A percentile compares a stretch with the other conserved stretches of the same genome.
These are phyloP conservation scores for Danio albolineatus DNA, from an alignment of 2,797 vertebrate genomes.

Conservation along the genomic window DNA sequence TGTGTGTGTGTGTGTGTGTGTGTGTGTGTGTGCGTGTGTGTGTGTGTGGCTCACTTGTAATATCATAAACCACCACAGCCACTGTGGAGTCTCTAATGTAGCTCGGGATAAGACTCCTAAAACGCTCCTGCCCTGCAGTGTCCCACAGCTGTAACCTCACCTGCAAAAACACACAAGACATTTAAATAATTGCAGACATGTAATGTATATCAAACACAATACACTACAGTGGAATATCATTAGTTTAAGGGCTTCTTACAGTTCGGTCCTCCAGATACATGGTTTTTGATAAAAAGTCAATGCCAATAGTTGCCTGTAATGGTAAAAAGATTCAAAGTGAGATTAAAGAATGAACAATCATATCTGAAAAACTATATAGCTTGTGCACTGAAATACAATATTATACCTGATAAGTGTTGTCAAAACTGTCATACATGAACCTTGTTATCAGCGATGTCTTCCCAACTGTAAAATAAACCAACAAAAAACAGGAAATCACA, in stretches of 20 bases:
- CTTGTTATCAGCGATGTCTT: slow-evolving; percentile 86
- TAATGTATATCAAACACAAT: neutral
- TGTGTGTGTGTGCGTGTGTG: neutral
- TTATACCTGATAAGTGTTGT: slow-evolving; percentile 86
- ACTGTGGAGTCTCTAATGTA: slow-evolving; percentile 95
- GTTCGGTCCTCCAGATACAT: slow-evolving; percentile 94
- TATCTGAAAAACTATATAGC: neutral
- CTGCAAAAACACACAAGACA: slow-evolving; percentile 64
- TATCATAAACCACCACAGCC: slow-evolving; percentile 93
- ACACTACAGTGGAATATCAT: neutral
- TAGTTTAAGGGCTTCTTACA: slow-evolving; percentile 73
- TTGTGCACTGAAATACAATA: neutral
- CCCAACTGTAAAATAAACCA: slow-evolving; percentile 76
- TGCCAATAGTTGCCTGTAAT: slow-evolving; percentile 88
- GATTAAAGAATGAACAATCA: neutral
- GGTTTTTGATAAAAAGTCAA: slow-evolving; percentile 93
- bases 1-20: slow-evolving; percentile 12
- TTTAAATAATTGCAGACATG: neutral
- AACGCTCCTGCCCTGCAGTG: slow-evolving; percentile 92
- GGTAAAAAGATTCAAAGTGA: slow-evolving; percentile 56
- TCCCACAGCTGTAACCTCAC: slow-evolving; percentile 95
- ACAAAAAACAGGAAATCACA: neutral
- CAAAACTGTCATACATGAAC: slow-evolving; percentile 87
- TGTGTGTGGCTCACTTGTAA: slow-evolving; percentile 85
- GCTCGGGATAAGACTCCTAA: slow-evolving; percentile 94